A percentile compares a stretch with the other conserved stretches of the same genome.
Evolutionary conservation across 2,113 vertebrate species (phyloP).

Genomic region (Misgurnus mizolepis): DNA sequence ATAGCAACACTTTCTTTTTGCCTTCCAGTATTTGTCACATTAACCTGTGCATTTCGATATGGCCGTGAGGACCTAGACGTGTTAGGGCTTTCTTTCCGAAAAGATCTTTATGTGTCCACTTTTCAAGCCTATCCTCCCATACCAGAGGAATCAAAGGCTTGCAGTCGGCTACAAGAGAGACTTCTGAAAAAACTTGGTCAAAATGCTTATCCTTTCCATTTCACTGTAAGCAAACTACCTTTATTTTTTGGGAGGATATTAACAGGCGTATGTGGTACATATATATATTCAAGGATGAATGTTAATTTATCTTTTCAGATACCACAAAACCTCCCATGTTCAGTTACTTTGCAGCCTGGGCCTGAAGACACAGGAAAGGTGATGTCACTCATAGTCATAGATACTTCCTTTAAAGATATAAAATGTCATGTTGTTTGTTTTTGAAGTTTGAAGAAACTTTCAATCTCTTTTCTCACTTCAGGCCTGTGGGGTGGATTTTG

Average conservation of each 20-base stretch:
- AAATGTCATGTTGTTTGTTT: neutral
- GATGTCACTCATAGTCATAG: conserved; percentile 18
- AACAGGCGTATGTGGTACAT: no score
- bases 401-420: neutral
- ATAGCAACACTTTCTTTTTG: neutral
- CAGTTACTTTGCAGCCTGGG: conserved; percentile 89
- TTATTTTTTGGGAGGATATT: no score
- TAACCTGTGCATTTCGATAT: conserved; percentile 91
- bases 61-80: conserved; percentile 91
- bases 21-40: conserved; percentile 83
- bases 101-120: conserved; percentile 90
- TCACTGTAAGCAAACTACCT: conserved; percentile 74
- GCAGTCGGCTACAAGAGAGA: conserved; percentile 86
- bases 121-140: conserved; percentile 87
- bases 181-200: conserved; percentile 88
- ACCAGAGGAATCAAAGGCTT: conserved; percentile 78
- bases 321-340: conserved; percentile 90
- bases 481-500: conserved; percentile 92
- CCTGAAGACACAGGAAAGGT: conserved; percentile 94
- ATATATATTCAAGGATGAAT: neutral
- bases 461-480: conserved; percentile 49
- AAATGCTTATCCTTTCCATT: conserved; percentile 87
- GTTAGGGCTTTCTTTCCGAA: conserved; percentile 88
- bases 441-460: neutral
- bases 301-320: conserved; percentile 71